A percentile compares a stretch with the other conserved stretches of the same genome.
phyloP scores from a whole-genome alignment of 2,797 vertebrate species.

The Tympanoctomys barrerae region DNA sequence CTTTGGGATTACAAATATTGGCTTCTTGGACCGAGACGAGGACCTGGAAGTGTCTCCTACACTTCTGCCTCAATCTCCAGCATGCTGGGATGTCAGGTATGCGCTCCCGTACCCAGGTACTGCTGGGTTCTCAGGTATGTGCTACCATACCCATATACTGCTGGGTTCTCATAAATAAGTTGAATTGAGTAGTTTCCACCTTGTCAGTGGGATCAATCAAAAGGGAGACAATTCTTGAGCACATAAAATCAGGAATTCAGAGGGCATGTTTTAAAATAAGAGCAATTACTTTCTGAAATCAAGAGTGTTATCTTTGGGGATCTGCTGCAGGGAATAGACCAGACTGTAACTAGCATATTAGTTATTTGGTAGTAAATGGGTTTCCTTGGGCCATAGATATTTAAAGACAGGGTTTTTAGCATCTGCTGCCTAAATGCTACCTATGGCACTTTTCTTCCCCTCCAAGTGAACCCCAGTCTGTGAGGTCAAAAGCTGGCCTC shows the following conservation, averaged over 20 bases:
- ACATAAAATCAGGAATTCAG: neutral
- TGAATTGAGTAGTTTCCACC: constrained; percentile 34
- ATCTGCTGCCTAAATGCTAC: neutral
- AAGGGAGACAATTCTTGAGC: constrained; percentile 26
- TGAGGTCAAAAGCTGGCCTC: neutral
- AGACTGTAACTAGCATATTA: constrained; percentile 1
- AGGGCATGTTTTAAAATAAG: neutral
- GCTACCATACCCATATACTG: neutral
- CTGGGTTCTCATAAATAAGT: neutral
- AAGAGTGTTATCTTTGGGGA: constrained; percentile 3
- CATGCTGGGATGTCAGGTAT: neutral
- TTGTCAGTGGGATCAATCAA: neutral
- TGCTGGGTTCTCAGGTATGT: too few species aligned
- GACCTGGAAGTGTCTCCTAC: too few species aligned
- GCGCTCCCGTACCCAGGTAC: too few species aligned
- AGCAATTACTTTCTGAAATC: constrained; percentile 32
- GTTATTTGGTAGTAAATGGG: constrained; percentile 35
- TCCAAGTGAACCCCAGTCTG: neutral
- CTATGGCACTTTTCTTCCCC: neutral
- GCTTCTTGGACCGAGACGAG: too few species aligned
- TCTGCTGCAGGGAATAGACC: neutral
- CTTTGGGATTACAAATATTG: too few species aligned
- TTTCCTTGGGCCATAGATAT: constrained; percentile 54
- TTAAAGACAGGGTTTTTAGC: constrained; percentile 32
- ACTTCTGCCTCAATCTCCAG: neutral